A percentile compares a stretch with the other conserved stretches of the same genome.
Conservation (phyloP, 2,888 invertebrate genomes). For the Aphrophora alni region DNA sequence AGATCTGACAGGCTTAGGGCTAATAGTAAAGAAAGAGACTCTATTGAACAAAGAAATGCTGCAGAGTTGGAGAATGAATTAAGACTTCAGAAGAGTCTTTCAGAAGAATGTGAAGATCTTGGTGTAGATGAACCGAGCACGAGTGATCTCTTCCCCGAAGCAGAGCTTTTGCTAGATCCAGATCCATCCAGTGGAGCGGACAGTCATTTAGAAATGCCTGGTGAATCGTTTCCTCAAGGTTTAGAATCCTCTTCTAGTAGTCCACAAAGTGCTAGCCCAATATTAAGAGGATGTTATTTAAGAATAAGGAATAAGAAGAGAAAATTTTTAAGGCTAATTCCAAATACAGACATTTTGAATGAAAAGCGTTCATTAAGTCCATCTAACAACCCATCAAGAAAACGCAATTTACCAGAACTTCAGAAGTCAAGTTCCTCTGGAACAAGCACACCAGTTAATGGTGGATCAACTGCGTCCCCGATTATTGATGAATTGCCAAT, state of each 20-base stretch:
- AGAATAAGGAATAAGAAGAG: background rate
- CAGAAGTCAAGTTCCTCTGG: constrained; percentile 31
- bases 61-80: constrained; percentile 64
- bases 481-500: constrained; percentile 28
- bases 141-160: constrained; percentile 79
- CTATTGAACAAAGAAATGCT: constrained; percentile 58
- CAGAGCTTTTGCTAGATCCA: constrained; percentile 73
- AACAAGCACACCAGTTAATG: constrained; percentile 28
- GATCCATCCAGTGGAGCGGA: constrained; percentile 65
- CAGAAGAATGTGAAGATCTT: constrained; percentile 79
- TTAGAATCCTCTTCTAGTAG: constrained; percentile 58
- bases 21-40: constrained; percentile 41
- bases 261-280: constrained; percentile 16
- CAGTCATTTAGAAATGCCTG: constrained; percentile 53
- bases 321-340: background rate
- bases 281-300: background rate
- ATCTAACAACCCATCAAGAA: background rate
- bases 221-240: constrained; percentile 56
- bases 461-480: constrained; percentile 23
- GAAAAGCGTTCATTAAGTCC: background rate
- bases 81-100: constrained; percentile 71
- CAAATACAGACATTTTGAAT: background rate
- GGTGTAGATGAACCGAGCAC: constrained; percentile 83
- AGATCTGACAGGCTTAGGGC: constrained; percentile 42
- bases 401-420: background rate